Percentiles rank a stretch among this genome's conserved stretches.
Conservation (phyloP, 2,797 vertebrate genomes). For the Petrocephalus sullivani region DNA sequence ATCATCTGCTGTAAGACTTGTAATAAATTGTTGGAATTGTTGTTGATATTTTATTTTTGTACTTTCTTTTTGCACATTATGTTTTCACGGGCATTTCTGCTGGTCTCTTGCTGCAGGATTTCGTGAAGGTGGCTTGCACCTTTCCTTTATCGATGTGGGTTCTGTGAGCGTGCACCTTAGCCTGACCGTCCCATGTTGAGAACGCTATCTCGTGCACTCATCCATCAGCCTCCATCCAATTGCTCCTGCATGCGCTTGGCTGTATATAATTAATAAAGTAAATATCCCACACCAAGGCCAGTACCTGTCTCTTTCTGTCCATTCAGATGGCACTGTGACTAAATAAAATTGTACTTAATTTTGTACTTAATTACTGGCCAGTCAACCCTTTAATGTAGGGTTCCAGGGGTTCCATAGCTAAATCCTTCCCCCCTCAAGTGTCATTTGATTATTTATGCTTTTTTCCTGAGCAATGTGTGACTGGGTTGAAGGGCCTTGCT, state of each 20-base stretch:
- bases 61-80: slow-evolving; percentile 17
- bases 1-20: neutral
- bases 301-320: slow-evolving; percentile 15
- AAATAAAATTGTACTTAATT: neutral
- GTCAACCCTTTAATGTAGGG: neutral
- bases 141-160: slow-evolving; percentile 48
- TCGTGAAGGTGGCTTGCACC: slow-evolving; percentile 36
- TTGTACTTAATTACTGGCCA: neutral
- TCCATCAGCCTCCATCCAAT: slow-evolving; percentile 56
- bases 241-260: slow-evolving; percentile 73
- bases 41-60: slow-evolving; percentile 23
- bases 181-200: slow-evolving; percentile 49
- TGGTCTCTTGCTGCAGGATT: slow-evolving; percentile 29
- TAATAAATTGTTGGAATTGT: neutral
- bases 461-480: neutral
- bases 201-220: slow-evolving; percentile 47
- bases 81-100: neutral
- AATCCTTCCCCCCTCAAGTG: neutral
- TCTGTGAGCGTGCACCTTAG: slow-evolving; percentile 56
- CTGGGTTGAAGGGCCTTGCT: neutral
- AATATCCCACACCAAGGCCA: slow-evolving; percentile 23
- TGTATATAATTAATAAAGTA: slow-evolving; percentile 74
- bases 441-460: neutral
- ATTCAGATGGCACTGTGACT: neutral
- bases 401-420: neutral